Evolutionary conservation across 2,797 vertebrate genomes (phyloP).

Genomic region (Hyperoplus lanceolatus): DNA sequence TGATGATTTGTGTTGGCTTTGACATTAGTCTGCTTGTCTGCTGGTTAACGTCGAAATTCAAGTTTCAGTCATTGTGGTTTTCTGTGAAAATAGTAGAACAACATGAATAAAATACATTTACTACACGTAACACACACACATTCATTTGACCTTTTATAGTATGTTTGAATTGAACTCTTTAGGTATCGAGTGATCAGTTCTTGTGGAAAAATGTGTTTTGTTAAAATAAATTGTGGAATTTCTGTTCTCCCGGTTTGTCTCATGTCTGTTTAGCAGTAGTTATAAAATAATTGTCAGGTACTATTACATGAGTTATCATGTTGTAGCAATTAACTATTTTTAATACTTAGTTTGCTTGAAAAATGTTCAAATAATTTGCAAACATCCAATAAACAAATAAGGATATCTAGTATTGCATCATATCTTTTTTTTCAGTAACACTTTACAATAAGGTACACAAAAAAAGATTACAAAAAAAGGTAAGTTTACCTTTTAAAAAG

Average conservation of each 20-base stretch:
- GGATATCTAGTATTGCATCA: not conserved
- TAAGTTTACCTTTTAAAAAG: too few relatives aligned
- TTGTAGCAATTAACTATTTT: not conserved
- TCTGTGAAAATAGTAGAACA: not conserved
- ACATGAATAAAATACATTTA: not conserved
- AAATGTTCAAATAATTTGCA: slow-evolving; percentile 46
- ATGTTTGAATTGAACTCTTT: not conserved
- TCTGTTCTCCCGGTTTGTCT: slow-evolving; percentile 4
- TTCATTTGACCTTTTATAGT: not conserved
- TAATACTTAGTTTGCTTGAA: slow-evolving; percentile 34
- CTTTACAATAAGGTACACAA: too few relatives aligned
- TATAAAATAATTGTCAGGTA: slow-evolving; percentile 35
- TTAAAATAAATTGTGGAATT: not conserved
- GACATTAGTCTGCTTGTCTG: slow-evolving; percentile 4
- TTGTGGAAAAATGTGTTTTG: slow-evolving; percentile 1
- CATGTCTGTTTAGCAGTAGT: slow-evolving; percentile 14
- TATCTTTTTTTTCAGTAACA: not conserved
- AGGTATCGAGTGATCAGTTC: not conserved
- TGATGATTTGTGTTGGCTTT: slow-evolving; percentile 15
- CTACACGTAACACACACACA: not conserved
- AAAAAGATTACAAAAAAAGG: too few relatives aligned
- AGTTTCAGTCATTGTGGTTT: not conserved
- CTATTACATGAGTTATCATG: not conserved
- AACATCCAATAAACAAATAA: slow-evolving; percentile 48
- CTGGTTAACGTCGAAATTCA: not conserved